Conservation (phyloP, 2,113 vertebrate species). For the Ifrita kowaldi region DNA sequence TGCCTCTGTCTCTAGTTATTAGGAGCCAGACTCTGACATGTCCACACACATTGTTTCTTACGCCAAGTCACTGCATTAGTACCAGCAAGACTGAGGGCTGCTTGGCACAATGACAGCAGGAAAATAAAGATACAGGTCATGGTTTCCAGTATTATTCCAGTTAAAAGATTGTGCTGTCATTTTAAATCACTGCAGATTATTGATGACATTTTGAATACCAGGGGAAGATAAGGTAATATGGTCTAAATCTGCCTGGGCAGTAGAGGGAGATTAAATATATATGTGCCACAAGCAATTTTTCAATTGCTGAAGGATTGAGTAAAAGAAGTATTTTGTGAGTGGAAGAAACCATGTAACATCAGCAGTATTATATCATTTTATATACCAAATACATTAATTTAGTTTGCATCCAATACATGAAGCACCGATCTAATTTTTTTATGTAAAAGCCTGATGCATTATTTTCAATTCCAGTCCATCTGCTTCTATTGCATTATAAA, state of each 20-base stretch:
- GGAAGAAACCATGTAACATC: not conserved
- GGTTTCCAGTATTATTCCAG: not conserved
- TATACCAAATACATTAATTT: not conserved
- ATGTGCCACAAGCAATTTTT: not conserved
- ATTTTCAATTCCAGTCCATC: not conserved
- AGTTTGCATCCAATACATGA: not conserved
- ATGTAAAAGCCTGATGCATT: not conserved
- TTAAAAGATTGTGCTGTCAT: not conserved
- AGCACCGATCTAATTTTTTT: not conserved
- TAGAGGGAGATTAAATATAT: not conserved
- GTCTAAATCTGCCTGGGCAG: not conserved
- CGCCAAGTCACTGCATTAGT: fast-evolving
- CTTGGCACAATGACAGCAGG: not conserved
- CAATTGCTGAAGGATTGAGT: not conserved
- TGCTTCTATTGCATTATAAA: not conserved
- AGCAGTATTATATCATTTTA: not conserved
- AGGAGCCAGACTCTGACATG: not conserved
- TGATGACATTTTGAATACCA: not conserved
- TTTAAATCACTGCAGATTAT: not conserved
- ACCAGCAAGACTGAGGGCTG: not conserved
- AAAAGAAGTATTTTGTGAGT: not conserved
- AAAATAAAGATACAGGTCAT: not conserved
- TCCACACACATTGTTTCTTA: not conserved
- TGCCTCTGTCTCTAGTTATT: not conserved
- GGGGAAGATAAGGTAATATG: not conserved